phyloP scores from a whole-genome alignment of 2,888 invertebrate genomes.

The Apocheima hispidaria region DNA sequence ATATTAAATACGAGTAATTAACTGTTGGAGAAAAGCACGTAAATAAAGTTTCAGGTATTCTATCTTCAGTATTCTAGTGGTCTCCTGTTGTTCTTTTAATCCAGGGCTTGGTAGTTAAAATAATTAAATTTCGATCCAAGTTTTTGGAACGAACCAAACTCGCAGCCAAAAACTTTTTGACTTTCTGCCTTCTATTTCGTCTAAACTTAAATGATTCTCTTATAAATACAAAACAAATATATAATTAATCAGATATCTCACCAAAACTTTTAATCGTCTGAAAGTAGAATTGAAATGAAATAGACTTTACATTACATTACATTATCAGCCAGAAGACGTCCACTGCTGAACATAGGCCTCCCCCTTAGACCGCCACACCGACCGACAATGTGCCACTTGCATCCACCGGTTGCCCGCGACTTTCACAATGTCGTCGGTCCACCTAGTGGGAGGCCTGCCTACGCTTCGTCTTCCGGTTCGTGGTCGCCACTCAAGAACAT shows the following conservation, averaged over 20 bases:
- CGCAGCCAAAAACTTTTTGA: conserved; percentile 2
- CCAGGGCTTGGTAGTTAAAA: conserved; percentile 1
- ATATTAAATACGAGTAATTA: too few relatives aligned
- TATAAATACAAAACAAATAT: conserved; percentile 24
- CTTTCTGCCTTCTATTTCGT: conserved; percentile 11
- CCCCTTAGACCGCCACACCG: too few relatives aligned
- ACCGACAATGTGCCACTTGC: too few relatives aligned
- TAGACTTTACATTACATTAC: conserved; percentile 3
- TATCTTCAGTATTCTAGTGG: not conserved
- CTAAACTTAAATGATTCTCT: conserved; percentile 12
- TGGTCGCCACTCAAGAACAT: too few relatives aligned
- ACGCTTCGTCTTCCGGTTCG: too few relatives aligned
- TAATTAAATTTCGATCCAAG: not conserved
- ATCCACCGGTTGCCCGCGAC: too few relatives aligned
- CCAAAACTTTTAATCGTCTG: conserved; percentile 13
- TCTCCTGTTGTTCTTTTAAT: conserved; percentile 1
- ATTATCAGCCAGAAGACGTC: too few relatives aligned
- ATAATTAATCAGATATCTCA: conserved; percentile 21
- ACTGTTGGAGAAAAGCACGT: not conserved
- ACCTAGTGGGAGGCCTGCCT: too few relatives aligned
- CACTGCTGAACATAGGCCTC: too few relatives aligned
- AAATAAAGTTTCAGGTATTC: not conserved
- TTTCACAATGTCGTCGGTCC: too few relatives aligned
- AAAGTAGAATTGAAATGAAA: conserved; percentile 13
- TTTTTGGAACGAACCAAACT: not conserved